A percentile compares a stretch with the other conserved stretches of the same genome.
phyloP scores from a whole-genome alignment of 1,140 invertebrate genomes.

The Wasmannia auropunctata region DNA sequence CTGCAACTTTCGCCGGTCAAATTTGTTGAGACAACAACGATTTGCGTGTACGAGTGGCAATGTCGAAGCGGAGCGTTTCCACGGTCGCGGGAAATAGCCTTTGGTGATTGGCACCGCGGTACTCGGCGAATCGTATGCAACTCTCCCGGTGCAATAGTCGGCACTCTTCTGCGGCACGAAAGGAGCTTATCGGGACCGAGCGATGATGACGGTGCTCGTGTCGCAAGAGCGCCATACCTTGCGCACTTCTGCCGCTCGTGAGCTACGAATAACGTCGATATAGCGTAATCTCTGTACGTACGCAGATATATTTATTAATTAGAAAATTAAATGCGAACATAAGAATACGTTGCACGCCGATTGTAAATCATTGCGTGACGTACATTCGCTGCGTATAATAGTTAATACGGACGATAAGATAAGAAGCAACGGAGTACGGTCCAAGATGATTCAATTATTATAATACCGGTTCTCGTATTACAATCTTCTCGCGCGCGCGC shows the following conservation, averaged over 20 bases:
- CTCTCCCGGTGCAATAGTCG: constrained; percentile 47
- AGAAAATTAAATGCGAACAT: constrained; percentile 8
- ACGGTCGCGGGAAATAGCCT: constrained; percentile 26
- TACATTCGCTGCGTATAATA: not conserved
- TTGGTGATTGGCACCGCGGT: not conserved
- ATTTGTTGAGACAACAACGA: constrained; percentile 61
- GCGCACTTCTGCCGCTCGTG: constrained; percentile 6
- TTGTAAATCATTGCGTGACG: not conserved
- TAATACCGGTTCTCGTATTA: not conserved
- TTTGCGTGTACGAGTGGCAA: constrained; percentile 71
- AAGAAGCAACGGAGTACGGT: not conserved
- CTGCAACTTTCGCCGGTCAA: constrained; percentile 43
- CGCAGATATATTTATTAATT: constrained; percentile 1
- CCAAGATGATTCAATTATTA: constrained; percentile 21
- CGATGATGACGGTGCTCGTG: constrained; percentile 50
- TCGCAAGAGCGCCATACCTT: constrained; percentile 48
- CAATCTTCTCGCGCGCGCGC: not conserved
- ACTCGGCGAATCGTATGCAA: constrained; percentile 62
- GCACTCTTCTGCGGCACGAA: constrained; percentile 64
- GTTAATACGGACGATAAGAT: not conserved
- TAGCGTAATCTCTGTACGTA: not conserved
- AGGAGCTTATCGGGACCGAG: constrained; percentile 61
- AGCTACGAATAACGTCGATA: constrained; percentile 29
- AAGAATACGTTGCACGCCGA: not conserved
- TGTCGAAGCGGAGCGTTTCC: constrained; percentile 64